These are phyloP conservation scores for Coranthus polyacanthus DNA, from an alignment of 2,797 vertebrate species.

Conservation along the genomic window DNA sequence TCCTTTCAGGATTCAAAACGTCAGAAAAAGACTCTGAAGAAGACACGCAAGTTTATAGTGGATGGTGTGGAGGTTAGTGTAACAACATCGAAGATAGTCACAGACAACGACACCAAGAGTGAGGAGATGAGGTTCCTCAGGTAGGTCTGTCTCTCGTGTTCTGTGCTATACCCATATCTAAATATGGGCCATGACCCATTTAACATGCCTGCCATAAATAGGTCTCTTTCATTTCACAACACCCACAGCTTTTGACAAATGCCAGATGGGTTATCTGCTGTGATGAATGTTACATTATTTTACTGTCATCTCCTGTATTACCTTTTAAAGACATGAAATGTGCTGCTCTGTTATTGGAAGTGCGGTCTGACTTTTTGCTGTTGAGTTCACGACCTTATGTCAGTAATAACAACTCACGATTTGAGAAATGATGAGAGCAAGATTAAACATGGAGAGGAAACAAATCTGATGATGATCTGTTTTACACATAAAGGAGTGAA, in stretches of 20 bases:
- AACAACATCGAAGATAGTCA: conserved; percentile 98
- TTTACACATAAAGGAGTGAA: too few relatives aligned
- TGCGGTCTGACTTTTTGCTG: conserved; percentile 14
- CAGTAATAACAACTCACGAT: too few relatives aligned
- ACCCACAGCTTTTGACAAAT: conserved; percentile 68
- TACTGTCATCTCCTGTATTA: conserved; percentile 45
- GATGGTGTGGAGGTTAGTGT: conserved; percentile 99
- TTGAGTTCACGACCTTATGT: too few relatives aligned
- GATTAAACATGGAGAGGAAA: too few relatives aligned
- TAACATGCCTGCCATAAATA: conserved; percentile 62
- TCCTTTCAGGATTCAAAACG: conserved; percentile 89
- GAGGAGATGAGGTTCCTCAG: conserved; percentile 96
- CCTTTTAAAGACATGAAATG: conserved; percentile 64
- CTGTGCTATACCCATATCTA: conserved; percentile 28
- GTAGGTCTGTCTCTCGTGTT: conserved; percentile 71
- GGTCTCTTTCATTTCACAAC: conserved; percentile 43
- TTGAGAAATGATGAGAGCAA: too few relatives aligned
- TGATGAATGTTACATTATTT: conserved; percentile 44
- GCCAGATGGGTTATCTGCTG: conserved; percentile 58
- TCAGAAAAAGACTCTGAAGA: conserved; percentile 98
- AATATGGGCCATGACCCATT: conserved; percentile 70
- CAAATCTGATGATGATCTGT: too few relatives aligned
- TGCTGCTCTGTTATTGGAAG: conserved; percentile 26
- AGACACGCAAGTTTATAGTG: conserved; percentile 97
- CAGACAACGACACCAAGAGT: conserved; percentile 95